Percentiles rank a stretch among this genome's conserved stretches.
Evolutionary conservation across 2,888 invertebrate species (phyloP).

Genomic region (Melanargia galathea): DNA sequence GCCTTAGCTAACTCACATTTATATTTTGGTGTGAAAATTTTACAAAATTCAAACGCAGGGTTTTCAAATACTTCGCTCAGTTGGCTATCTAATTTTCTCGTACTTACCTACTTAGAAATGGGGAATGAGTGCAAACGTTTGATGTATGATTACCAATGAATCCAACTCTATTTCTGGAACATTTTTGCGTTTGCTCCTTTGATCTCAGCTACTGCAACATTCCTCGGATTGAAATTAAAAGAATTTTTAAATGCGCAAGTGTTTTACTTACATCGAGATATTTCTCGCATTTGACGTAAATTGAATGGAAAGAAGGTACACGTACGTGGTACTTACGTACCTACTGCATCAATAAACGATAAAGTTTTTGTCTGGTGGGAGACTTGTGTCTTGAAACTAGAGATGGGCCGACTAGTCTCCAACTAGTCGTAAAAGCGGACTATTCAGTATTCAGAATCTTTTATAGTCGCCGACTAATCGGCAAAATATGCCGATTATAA

Average conservation of each 20-base stretch:
- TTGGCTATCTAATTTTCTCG: slow-evolving; percentile 18
- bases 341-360: no score
- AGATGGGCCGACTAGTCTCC: no score
- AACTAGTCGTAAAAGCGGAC: no score
- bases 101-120: slow-evolving; percentile 21
- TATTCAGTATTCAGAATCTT: no score
- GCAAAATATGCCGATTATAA: no score
- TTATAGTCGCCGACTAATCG: no score
- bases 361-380: no score
- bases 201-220: slow-evolving; percentile 31
- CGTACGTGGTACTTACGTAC: no score
- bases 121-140: slow-evolving; percentile 30
- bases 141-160: slow-evolving; percentile 37
- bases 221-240: slow-evolving; percentile 22
- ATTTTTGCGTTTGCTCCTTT: slow-evolving; percentile 38
- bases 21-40: background rate
- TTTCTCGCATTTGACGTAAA: background rate
- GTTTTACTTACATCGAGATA: slow-evolving; percentile 5
- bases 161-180: slow-evolving; percentile 33
- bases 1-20: no score
- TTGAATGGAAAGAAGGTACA: background rate
- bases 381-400: no score
- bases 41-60: background rate
- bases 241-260: slow-evolving; percentile 25
- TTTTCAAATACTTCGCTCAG: background rate